phyloP scores from a whole-genome alignment of 2,888 invertebrate species.

The Limnephilus rhombicus region DNA sequence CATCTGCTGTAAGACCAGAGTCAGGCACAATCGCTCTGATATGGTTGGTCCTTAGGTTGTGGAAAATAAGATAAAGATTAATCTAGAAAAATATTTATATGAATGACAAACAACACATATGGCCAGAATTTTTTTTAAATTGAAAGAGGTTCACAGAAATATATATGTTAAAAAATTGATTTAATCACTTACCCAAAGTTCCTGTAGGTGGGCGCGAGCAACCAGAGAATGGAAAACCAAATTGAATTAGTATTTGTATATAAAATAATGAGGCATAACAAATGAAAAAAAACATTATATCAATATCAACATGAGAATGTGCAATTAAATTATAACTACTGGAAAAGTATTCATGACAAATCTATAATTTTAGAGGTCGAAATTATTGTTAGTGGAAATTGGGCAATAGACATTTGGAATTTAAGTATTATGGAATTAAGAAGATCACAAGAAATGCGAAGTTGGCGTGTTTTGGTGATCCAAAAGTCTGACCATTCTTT shows the following conservation, averaged over 20 bases:
- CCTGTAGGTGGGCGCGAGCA: constrained; percentile 54
- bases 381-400: background rate
- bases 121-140: background rate
- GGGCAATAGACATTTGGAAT: background rate
- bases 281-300: background rate
- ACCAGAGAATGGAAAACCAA: constrained; percentile 57
- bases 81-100: too few relatives aligned
- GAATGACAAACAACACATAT: background rate
- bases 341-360: background rate
- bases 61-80: too few relatives aligned
- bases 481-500: too few relatives aligned
- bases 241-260: constrained; percentile 17
- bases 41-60: too few relatives aligned
- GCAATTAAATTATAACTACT: background rate
- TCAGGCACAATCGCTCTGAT: too few relatives aligned
- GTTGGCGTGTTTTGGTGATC: too few relatives aligned
- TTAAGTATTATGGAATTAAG: too few relatives aligned
- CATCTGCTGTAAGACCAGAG: too few relatives aligned
- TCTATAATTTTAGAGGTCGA: background rate
- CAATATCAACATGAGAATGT: background rate
- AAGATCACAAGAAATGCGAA: too few relatives aligned
- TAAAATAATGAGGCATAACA: background rate
- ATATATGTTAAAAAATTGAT: background rate
- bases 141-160: background rate
- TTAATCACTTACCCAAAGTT: constrained; percentile 61